These are phyloP conservation scores for Ochotona curzoniae DNA, from an alignment of 2,113 vertebrate genomes.

Conservation along the genomic window DNA sequence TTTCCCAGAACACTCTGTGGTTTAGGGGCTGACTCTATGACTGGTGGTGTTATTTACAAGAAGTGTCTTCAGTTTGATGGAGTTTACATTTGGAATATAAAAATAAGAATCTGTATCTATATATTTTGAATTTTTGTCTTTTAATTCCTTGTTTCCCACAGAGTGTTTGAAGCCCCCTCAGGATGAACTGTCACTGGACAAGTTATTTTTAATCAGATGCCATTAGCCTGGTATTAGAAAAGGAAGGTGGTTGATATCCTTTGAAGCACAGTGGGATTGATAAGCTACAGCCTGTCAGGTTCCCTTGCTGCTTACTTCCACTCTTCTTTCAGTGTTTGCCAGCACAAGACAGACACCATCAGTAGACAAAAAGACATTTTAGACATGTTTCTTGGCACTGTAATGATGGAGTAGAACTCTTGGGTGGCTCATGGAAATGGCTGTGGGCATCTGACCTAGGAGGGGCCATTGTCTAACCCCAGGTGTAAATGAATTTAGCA, in stretches of 20 bases:
- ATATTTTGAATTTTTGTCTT: no score
- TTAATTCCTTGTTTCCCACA: no score
- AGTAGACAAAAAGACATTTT: background rate
- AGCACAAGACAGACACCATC: background rate
- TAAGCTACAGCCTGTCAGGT: background rate
- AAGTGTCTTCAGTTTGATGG: no score
- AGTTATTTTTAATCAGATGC: conserved; percentile 10
- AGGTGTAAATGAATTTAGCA: background rate
- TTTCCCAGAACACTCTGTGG: no score
- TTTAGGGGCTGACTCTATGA: no score
- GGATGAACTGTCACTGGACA: conserved; percentile 7
- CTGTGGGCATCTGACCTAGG: background rate
- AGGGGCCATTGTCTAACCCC: background rate
- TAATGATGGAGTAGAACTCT: background rate
- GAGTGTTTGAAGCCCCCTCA: no score
- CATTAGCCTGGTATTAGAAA: background rate
- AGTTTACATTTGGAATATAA: no score
- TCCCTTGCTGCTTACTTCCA: background rate
- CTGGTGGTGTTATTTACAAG: no score
- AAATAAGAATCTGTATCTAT: no score
- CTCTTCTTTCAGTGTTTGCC: background rate
- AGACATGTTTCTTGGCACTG: background rate
- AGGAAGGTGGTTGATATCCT: conserved; percentile 7
- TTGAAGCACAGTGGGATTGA: background rate
- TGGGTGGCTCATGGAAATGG: background rate